These are phyloP conservation scores for Myripristis jacobus DNA, from an alignment of 2,797 vertebrate species.

Conservation along the genomic window DNA sequence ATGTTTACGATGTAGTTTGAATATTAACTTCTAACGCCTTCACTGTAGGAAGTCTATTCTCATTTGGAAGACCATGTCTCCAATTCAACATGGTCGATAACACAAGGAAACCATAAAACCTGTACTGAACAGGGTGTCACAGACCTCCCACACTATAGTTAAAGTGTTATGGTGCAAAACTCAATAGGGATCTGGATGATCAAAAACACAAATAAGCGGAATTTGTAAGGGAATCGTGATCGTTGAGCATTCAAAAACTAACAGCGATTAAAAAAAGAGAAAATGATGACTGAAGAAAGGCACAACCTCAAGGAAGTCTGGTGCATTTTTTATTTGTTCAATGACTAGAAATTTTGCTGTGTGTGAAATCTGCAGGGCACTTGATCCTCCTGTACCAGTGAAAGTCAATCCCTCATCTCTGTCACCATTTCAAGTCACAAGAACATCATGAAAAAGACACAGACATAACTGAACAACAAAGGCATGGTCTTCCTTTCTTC, in stretches of 20 bases:
- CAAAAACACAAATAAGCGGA: too few species aligned
- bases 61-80: too few species aligned
- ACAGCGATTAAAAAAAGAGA: background rate
- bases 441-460: constrained; percentile 80
- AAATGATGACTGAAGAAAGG: constrained; percentile 41
- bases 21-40: background rate
- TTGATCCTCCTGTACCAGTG: constrained; percentile 74
- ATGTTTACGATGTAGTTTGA: too few species aligned
- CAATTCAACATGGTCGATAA: too few species aligned
- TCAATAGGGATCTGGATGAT: too few species aligned
- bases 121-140: too few species aligned
- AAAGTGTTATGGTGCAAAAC: background rate
- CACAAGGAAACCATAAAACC: background rate
- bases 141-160: background rate
- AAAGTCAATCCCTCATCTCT: constrained; percentile 66
- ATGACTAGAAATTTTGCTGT: constrained; percentile 82
- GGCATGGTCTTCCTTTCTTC: constrained; percentile 33
- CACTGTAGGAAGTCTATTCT: background rate
- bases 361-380: constrained; percentile 84
- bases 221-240: too few species aligned
- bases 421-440: constrained; percentile 81
- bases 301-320: constrained; percentile 62
- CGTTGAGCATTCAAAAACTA: too few species aligned
- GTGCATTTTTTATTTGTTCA: constrained; percentile 83
- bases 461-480: constrained; percentile 74